phyloP scores from a whole-genome alignment of 1,140 invertebrate genomes.

The Drosophila nebulosa region DNA sequence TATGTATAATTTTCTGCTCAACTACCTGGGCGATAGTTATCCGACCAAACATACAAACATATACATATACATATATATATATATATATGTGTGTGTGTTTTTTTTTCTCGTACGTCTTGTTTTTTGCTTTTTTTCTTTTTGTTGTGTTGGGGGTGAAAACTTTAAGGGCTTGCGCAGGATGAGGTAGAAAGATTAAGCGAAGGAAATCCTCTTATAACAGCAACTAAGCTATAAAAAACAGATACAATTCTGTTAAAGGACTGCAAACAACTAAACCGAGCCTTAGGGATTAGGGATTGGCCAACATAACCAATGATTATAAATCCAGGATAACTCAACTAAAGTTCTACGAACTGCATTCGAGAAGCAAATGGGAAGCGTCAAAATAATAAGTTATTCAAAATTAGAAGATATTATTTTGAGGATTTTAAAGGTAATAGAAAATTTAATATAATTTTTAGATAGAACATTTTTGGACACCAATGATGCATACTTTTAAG shows the following conservation, averaged over 20 bases:
- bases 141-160: slow-evolving; percentile 9
- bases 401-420: no score
- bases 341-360: neutral
- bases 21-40: neutral
- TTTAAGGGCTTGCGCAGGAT: neutral
- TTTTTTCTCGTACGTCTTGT: neutral
- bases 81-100: no score
- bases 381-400: neutral
- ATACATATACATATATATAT: neutral
- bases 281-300: slow-evolving; percentile 9
- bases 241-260: slow-evolving; percentile 13
- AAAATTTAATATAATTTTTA: no score
- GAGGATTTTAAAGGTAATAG: no score
- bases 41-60: neutral
- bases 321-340: neutral
- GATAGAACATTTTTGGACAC: no score
- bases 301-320: slow-evolving; percentile 8
- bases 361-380: neutral
- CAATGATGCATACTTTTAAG: no score
- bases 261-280: slow-evolving; percentile 37
- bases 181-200: neutral
- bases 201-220: neutral
- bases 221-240: neutral
- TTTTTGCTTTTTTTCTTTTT: slow-evolving; percentile 24
- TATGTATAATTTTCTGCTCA: slow-evolving; percentile 34